Conservation (phyloP, 2,888 invertebrate species). For the Tachina grossa region DNA sequence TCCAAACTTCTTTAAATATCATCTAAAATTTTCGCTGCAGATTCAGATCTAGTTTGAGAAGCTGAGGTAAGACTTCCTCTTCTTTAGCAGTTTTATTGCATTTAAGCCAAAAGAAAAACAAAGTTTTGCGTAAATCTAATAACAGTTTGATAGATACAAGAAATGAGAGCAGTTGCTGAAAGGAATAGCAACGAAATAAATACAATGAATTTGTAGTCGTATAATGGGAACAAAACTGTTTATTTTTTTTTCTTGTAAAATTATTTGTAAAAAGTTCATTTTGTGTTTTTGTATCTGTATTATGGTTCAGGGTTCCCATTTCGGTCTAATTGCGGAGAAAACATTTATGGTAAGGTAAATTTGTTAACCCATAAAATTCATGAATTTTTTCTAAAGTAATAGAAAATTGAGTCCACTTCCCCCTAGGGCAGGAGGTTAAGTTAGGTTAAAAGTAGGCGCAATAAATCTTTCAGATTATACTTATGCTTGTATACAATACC, state of each 20-base stretch:
- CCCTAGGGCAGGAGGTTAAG: too few species aligned
- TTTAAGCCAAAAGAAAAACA: conserved; percentile 17
- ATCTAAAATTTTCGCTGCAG: too few species aligned
- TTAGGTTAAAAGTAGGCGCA: too few species aligned
- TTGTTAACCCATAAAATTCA: too few species aligned
- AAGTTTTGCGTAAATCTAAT: conserved; percentile 69
- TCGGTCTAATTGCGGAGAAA: too few species aligned
- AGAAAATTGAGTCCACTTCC: too few species aligned
- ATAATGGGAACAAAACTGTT: conserved; percentile 54
- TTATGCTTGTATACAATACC: too few species aligned
- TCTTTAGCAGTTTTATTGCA: conserved; percentile 56
- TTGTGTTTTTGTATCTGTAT: neutral
- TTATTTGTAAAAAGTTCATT: conserved; percentile 47
- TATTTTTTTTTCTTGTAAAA: neutral
- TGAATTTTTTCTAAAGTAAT: neutral
- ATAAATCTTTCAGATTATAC: too few species aligned
- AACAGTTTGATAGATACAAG: conserved; percentile 54
- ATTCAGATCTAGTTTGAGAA: too few species aligned
- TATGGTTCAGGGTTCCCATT: too few species aligned
- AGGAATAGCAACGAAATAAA: conserved; percentile 9
- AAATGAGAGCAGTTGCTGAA: conserved; percentile 31
- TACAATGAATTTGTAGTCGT: conserved; percentile 47
- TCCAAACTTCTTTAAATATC: too few species aligned
- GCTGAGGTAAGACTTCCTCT: conserved; percentile 32
- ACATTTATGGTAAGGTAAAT: too few species aligned